A percentile compares a stretch with the other conserved stretches of the same genome.
Evolutionary conservation across 2,888 invertebrate species (phyloP).

Genomic region (Bembecia ichneumoniformis): DNA sequence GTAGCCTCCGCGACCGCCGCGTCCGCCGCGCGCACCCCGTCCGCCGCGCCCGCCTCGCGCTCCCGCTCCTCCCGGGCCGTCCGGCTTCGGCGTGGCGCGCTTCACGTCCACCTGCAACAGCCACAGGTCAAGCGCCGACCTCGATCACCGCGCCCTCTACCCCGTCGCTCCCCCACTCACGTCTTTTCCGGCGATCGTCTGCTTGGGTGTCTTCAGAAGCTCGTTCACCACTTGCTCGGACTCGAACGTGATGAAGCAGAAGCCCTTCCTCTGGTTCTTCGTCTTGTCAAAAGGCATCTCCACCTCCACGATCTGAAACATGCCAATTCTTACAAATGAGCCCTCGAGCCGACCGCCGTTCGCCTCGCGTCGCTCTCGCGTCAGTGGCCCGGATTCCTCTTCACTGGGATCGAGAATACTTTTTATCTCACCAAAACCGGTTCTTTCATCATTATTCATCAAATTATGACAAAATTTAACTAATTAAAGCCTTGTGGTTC

Average conservation of each 20-base stretch:
- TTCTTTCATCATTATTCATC: slow-evolving; percentile 60
- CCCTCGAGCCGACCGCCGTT: slow-evolving; percentile 5
- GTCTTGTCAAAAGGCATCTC: slow-evolving; percentile 98
- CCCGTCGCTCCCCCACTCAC: slow-evolving; percentile 50
- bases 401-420: slow-evolving; percentile 41
- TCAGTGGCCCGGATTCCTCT: slow-evolving; percentile 67
- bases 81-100: slow-evolving; percentile 93
- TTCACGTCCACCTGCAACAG: slow-evolving; percentile 87
- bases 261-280: slow-evolving; percentile 96
- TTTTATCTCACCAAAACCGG: slow-evolving; percentile 65
- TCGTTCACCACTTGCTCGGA: slow-evolving; percentile 95
- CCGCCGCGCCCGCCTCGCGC: slow-evolving; percentile 77
- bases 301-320: slow-evolving; percentile 88
- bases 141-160: slow-evolving; percentile 1
- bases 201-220: slow-evolving; percentile 91
- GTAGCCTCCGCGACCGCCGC: slow-evolving; percentile 79
- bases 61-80: slow-evolving; percentile 78
- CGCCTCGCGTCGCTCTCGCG: background rate
- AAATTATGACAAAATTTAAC: too few relatives aligned
- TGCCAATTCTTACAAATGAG: background rate
- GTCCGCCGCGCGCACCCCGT: slow-evolving; percentile 78
- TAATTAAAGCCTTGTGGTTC: too few relatives aligned
- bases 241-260: slow-evolving; percentile 98
- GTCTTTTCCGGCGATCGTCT: slow-evolving; percentile 94
- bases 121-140: background rate